Conservation (phyloP, 2,113 vertebrate species). For the Dasyprocta punctata region DNA sequence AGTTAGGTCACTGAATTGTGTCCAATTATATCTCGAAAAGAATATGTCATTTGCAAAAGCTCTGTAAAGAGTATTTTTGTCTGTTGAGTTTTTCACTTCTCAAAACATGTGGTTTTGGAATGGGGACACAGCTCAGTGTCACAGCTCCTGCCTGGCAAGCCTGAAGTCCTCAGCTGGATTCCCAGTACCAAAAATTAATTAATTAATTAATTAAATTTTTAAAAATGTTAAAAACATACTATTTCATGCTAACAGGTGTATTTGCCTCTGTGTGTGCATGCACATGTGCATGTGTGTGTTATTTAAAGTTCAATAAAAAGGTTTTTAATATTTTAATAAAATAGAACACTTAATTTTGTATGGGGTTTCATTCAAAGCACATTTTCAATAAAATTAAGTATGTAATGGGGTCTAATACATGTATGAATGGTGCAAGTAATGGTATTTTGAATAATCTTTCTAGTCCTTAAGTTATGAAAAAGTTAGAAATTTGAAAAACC, state of each 20-base stretch:
- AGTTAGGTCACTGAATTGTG: conserved; percentile 43
- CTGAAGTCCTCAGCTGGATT: too few relatives aligned
- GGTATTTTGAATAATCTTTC: neutral
- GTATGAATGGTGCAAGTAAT: neutral
- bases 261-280: neutral
- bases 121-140: too few relatives aligned
- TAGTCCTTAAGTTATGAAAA: neutral
- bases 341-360: neutral
- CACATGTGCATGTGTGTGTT: neutral
- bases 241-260: neutral
- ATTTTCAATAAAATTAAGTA: neutral
- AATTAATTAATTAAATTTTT: too few relatives aligned
- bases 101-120: neutral
- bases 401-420: neutral
- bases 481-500: neutral
- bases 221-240: too few relatives aligned
- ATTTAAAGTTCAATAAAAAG: neutral
- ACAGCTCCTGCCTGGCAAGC: too few relatives aligned
- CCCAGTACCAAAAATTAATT: too few relatives aligned
- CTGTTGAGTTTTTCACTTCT: neutral
- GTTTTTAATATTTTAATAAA: neutral
- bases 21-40: conserved; percentile 15
- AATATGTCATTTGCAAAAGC: conserved; percentile 36
- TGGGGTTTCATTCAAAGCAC: neutral
- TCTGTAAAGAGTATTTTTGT: neutral